phyloP scores from a whole-genome alignment of 2,888 invertebrate species.

The Phyllotreta cruciferae region DNA sequence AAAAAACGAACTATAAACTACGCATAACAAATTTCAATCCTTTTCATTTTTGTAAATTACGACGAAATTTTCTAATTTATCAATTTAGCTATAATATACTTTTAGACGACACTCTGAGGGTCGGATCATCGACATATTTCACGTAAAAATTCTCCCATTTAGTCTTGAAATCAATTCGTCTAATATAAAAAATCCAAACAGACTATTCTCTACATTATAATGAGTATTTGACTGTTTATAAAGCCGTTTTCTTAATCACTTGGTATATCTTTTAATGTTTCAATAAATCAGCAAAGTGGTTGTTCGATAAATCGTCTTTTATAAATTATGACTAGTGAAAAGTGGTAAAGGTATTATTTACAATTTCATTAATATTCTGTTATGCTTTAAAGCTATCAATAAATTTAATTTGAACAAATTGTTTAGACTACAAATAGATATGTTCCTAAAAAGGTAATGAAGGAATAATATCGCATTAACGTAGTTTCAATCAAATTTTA shows the following conservation, averaged over 20 bases:
- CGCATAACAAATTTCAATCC: too few relatives aligned
- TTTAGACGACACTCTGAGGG: neutral
- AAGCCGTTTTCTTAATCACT: slow-evolving; percentile 27
- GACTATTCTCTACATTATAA: slow-evolving; percentile 23
- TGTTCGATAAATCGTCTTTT: neutral
- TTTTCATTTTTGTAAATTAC: too few relatives aligned
- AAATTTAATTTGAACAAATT: too few relatives aligned
- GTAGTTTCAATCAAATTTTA: too few relatives aligned
- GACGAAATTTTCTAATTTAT: neutral
- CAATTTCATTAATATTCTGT: neutral
- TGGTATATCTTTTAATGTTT: slow-evolving; percentile 20
- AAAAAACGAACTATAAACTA: too few relatives aligned
- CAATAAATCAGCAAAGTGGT: neutral
- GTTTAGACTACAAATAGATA: too few relatives aligned
- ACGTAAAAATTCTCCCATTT: neutral
- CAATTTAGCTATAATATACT: neutral
- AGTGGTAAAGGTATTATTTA: slow-evolving; percentile 1
- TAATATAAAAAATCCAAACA: slow-evolving; percentile 21
- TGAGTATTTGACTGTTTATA: slow-evolving; percentile 31
- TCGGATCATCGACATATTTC: slow-evolving; percentile 5
- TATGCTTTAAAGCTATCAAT: too few relatives aligned
- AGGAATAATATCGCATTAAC: too few relatives aligned
- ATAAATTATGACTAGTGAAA: slow-evolving; percentile 22
- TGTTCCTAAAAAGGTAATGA: too few relatives aligned
- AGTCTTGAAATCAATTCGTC: slow-evolving; percentile 12